Percentiles rank a stretch among this genome's conserved stretches.
These are phyloP conservation scores for Orius insidiosus DNA, from an alignment of 1,140 invertebrate genomes.

Conservation along the genomic window DNA sequence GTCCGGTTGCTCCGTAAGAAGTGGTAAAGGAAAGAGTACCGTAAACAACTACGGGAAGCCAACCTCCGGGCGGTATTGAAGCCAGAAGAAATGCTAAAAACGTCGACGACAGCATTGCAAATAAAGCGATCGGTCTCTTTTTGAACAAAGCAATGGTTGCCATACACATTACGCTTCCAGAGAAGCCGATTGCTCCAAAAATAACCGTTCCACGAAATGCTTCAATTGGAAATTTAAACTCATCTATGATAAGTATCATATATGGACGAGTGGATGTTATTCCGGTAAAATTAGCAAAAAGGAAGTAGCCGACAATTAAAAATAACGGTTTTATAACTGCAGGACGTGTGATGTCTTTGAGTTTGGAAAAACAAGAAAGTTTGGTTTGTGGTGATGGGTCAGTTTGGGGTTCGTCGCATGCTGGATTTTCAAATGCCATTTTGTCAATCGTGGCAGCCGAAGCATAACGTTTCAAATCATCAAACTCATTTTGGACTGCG, in stretches of 20 bases:
- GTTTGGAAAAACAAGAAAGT: too few relatives aligned
- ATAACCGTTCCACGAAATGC: constrained; percentile 25
- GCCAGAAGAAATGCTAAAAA: constrained; percentile 16
- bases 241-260: constrained; percentile 33
- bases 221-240: constrained; percentile 29
- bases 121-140: constrained; percentile 23
- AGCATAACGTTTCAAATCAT: constrained; percentile 23
- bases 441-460: too few relatives aligned
- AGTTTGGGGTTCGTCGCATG: constrained; percentile 5
- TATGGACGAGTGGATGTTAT: constrained; percentile 38
- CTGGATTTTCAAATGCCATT: constrained; percentile 5
- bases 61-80: constrained; percentile 5
- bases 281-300: constrained; percentile 31
- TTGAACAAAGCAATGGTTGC: constrained; percentile 21
- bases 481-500: constrained; percentile 29
- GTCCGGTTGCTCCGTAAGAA: constrained; percentile 15
- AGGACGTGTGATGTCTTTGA: constrained; percentile 28
- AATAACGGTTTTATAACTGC: constrained; percentile 30
- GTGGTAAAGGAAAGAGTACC: constrained; percentile 15
- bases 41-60: constrained; percentile 15
- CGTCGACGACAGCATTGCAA: constrained; percentile 20
- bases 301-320: constrained; percentile 30
- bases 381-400: constrained; percentile 12
- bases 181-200: constrained; percentile 15
- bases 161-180: constrained; percentile 16